Base-by-base conservation (phyloP, 2,113 vertebrate genomes). In the Anguilla japonica region DNA sequence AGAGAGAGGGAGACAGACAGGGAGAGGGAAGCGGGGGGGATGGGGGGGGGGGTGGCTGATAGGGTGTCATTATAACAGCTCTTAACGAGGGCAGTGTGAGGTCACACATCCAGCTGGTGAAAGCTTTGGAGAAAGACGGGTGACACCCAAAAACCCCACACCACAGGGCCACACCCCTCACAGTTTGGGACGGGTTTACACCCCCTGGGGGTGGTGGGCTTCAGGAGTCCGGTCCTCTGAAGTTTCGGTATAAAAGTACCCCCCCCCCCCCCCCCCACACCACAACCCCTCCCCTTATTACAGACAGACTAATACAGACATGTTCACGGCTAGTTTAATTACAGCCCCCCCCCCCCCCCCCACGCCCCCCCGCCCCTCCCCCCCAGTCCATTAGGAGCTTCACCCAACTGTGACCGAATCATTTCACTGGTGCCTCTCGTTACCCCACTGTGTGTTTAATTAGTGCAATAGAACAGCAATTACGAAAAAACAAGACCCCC, bases 351-450 rank as follows among this genome's bases (percentile, higher is more conserved):
- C 57, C 41, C 34, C 41, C 63, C 11, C 0, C 63, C 22, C 4
- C 2, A 29, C 84, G 79, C 87, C 88, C 83, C 83, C 88, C 88
- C 87, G 87, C 85, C 87, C 41, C 83, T 89, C 84, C 88, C 86
- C 88, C 87, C 83, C 86, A 83, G 79, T 93, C 91, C 90, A 94
- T 95, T 94, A 94, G 92, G 90, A 88, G 89, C 91, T 89, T 92
- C 93, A 93, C 91, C 93, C 93, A 94, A 92, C 92, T 93, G 94
- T 92, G 93, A 93, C 94, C 81, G 91, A 94, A 91, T 92, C 91
- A 93, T 95, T 95, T 95, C 93, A 93, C 92, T 92, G 93, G 89
- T 75, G 87, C 94, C 92, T 91, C 89, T 88, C 93, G 92, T 94
- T 92, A 92, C 92, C 91, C 91, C 87, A 89, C 89, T 91, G 87